Percentiles rank a stretch among this genome's conserved stretches.
phyloP scores from a whole-genome alignment of 1,140 invertebrate genomes.

The Gyrodactylus bullatarudis region DNA sequence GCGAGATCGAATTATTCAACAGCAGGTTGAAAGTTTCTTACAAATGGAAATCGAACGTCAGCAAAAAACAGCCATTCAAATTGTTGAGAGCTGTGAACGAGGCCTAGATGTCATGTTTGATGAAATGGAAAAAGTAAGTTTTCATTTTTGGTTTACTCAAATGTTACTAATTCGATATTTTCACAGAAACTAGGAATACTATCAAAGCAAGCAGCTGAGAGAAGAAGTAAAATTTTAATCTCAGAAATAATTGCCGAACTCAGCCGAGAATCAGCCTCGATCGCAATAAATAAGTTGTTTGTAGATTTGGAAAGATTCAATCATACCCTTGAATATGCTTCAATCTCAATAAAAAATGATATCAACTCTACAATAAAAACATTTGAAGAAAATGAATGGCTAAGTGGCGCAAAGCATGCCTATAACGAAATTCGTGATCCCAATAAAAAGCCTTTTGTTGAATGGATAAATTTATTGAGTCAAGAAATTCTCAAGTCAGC shows the following conservation, averaged over 20 bases:
- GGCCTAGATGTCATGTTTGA: neutral
- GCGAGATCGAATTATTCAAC: neutral
- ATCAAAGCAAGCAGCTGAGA: neutral
- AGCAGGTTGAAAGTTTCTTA: neutral
- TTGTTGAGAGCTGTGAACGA: neutral
- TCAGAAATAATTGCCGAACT: neutral
- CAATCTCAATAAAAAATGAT: neutral
- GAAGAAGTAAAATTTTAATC: neutral
- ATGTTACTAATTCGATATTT: neutral
- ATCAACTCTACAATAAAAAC: neutral
- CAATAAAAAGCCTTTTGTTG: neutral
- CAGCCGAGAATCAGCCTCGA: neutral
- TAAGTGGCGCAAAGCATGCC: neutral
- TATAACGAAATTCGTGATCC: neutral
- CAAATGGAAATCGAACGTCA: neutral
- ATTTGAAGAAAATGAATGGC: neutral
- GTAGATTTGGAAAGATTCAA: neutral
- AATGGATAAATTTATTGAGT: neutral
- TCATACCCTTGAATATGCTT: neutral
- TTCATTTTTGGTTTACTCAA: neutral
- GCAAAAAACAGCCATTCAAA: neutral
- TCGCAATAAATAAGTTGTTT: neutral
- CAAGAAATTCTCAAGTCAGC: neutral
- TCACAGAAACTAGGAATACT: neutral
- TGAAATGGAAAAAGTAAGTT: neutral